Evolutionary conservation across 2,888 invertebrate genomes (phyloP).

Genomic region (Rapana venosa): DNA sequence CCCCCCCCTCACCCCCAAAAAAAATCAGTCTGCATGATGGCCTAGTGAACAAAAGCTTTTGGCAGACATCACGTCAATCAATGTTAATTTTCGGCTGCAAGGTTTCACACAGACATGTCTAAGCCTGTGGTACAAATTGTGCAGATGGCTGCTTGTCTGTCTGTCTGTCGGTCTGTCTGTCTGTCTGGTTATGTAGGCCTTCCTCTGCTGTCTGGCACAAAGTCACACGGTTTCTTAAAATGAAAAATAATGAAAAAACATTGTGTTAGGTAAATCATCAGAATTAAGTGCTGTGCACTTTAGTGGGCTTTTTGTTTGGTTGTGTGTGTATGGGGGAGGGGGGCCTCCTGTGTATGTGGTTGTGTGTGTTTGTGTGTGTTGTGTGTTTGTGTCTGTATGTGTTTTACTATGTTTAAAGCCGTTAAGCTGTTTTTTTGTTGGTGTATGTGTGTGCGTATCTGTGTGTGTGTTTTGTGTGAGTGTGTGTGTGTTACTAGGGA

Average conservation of each 20-base stretch:
- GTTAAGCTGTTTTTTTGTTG: not conserved
- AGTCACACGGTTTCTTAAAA: no score
- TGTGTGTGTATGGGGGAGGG: not conserved
- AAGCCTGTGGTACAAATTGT: no score
- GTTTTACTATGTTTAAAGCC: not conserved
- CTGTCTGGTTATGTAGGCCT: not conserved
- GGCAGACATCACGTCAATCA: no score
- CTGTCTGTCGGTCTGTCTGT: not conserved
- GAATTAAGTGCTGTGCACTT: not conserved
- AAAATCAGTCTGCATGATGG: no score
- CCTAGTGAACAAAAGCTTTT: no score
- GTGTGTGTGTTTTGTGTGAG: not conserved
- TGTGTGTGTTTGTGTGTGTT: constrained; percentile 21
- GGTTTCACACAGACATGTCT: no score
- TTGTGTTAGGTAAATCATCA: not conserved
- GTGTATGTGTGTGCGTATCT: not conserved
- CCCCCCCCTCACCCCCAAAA: no score
- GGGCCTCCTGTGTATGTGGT: not conserved
- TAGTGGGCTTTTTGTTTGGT: not conserved
- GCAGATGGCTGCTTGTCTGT: not conserved
- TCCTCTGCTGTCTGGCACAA: not conserved
- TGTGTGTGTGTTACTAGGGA: not conserved
- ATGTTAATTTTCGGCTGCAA: no score
- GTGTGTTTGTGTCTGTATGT: constrained; percentile 10
- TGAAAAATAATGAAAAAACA: no score